Evolutionary conservation across 1,140 invertebrate genomes (phyloP).

Genomic region (Sitobion miscanthi): DNA sequence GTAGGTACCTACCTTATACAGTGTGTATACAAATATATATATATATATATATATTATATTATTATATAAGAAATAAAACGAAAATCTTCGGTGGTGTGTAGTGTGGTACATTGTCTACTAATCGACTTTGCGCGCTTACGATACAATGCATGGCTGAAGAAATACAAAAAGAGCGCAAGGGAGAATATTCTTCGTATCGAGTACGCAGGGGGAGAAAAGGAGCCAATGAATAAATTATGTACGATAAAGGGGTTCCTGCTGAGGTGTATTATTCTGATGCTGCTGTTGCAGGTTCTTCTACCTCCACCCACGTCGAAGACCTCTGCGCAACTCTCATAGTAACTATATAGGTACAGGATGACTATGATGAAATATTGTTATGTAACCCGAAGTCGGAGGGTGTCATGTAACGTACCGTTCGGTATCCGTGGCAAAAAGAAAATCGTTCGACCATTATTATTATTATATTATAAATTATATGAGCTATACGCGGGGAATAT

Average conservation of each 20-base stretch:
- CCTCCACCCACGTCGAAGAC: constrained; percentile 56
- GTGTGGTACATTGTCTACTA: constrained; percentile 12
- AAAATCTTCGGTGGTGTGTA: constrained; percentile 1
- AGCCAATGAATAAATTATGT: constrained; percentile 55
- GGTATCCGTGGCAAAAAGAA: background rate
- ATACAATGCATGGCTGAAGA: constrained; percentile 33
- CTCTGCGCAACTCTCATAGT: background rate
- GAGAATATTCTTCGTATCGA: background rate
- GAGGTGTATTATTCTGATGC: constrained; percentile 40
- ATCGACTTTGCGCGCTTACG: constrained; percentile 42
- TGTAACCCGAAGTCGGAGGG: constrained; percentile 19
- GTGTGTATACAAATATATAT: background rate
- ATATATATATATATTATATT: background rate
- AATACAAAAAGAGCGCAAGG: constrained; percentile 32
- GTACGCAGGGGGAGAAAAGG: background rate
- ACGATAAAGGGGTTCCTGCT: constrained; percentile 42
- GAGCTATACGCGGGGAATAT: background rate
- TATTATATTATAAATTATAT: background rate
- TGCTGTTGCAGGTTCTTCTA: constrained; percentile 6
- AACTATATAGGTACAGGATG: constrained; percentile 15
- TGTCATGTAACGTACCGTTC: background rate
- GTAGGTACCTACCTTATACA: background rate
- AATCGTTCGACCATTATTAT: constrained; percentile 36
- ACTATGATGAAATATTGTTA: constrained; percentile 53
- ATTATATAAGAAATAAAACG: background rate